Evolutionary conservation across 2,113 vertebrate species (phyloP), one percentile per base, ranked within the genome.

Genomic region (Catagonus wagneri): DNA sequence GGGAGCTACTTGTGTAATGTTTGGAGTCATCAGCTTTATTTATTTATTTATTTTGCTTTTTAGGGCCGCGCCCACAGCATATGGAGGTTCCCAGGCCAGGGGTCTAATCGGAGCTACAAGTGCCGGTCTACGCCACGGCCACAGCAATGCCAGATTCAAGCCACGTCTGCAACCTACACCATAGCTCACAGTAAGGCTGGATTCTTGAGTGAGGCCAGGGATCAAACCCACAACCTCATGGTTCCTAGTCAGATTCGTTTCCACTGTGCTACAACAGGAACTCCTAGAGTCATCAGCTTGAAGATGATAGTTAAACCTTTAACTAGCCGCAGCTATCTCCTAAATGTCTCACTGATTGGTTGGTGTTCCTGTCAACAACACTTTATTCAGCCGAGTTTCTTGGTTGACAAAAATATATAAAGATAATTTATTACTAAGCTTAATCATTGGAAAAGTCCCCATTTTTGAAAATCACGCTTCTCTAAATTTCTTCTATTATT

Each of bases 391-490:
- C 15, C 32, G 76, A 56, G 11, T 61, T 89, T 34, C 50, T 87
- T 89, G 39, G 27, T 14, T 86, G 68, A 92, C 44, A 74, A 95
- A 90, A 66, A 72, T 75, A 68, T 12, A 19, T 61, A 72, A 79
- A 87, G 50, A 83, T 44, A 90, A 80, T 93, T 56, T 9, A 83
- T 54, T 69, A 25, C 20, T 58, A 88, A 92, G 32, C 5, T 63
- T 89, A 81, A 84, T 69, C 69, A 81, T 15, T 60, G 39, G 50
- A 60, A 93, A 84, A 56, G 12, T 68, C 25, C 20, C 9, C 7
- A 66, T 25, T 92, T 95, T 89, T 87, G 4, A 87, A 91, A 86
- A 58, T 32, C 60, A 83, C 66, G 50, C 4, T 63, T 95, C 63
- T 94, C 58, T 71, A 79, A 78, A 71, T 80, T 65, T 95, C 25